A percentile compares a stretch with the other conserved stretches of the same genome.
Evolutionary conservation across 2,113 vertebrate species (phyloP).

Genomic region (Nibea albiflora): DNA sequence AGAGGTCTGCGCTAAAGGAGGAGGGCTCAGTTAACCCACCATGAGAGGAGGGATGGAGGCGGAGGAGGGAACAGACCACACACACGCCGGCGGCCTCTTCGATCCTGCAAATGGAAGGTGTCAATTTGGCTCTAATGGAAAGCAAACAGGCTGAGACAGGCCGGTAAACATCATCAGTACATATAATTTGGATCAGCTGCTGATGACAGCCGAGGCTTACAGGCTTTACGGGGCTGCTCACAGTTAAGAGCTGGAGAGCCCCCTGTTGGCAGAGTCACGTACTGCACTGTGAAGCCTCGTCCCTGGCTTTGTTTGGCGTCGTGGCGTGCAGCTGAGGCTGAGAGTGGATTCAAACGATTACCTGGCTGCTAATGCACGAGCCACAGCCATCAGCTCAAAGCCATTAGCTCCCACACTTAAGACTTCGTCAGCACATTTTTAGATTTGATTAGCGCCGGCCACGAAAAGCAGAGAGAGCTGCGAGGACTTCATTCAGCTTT

Average conservation of each 20-base stretch:
- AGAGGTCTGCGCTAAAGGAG: slow-evolving; percentile 20
- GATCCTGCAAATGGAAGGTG: slow-evolving; percentile 41
- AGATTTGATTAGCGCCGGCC: slow-evolving; percentile 54
- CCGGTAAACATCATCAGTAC: slow-evolving; percentile 50
- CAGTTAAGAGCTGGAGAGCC: slow-evolving; percentile 8
- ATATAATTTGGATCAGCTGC: slow-evolving; percentile 62
- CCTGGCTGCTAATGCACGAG: slow-evolving; percentile 44
- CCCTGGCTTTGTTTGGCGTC: neutral
- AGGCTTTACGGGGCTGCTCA: neutral
- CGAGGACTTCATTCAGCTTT: slow-evolving; percentile 16
- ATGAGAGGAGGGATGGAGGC: neutral
- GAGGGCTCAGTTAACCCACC: neutral
- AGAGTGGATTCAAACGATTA: slow-evolving; percentile 41
- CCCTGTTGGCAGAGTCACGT: slow-evolving; percentile 27
- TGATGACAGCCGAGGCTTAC: slow-evolving; percentile 32
- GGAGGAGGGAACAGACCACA: slow-evolving; percentile 19
- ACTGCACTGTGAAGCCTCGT: slow-evolving; percentile 15
- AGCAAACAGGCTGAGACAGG: slow-evolving; percentile 46
- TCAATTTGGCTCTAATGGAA: slow-evolving; percentile 54
- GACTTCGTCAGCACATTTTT: slow-evolving; percentile 55
- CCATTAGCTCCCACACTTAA: slow-evolving; percentile 38
- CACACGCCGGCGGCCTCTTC: slow-evolving; percentile 25
- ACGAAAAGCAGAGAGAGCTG: slow-evolving; percentile 5
- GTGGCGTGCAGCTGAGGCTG: neutral
- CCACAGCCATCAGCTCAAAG: slow-evolving; percentile 16